Percentiles rank a stretch among this genome's conserved stretches.
Conservation (phyloP, 2,113 vertebrate genomes). For the Peromyscus californicus region DNA sequence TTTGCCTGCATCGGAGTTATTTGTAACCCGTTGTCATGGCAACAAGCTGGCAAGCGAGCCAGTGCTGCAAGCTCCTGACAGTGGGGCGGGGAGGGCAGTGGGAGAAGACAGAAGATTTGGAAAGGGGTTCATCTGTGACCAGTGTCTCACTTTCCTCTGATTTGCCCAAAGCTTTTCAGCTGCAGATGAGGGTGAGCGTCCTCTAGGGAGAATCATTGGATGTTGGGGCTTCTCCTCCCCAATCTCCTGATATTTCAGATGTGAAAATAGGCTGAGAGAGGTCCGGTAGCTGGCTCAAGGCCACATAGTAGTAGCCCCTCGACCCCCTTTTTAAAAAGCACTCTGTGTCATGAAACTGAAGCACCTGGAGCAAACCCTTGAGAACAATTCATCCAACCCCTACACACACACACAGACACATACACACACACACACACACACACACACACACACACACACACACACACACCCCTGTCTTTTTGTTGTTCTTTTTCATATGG, state of each 20-base stretch:
- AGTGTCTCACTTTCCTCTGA: constrained; percentile 58
- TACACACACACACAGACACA: neutral
- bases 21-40: constrained; percentile 82
- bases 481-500: neutral
- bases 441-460: neutral
- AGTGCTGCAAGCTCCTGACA: constrained; percentile 76
- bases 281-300: constrained; percentile 58
- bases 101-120: constrained; percentile 73
- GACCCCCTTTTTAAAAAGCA: neutral
- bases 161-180: constrained; percentile 69
- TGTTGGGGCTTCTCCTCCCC: constrained; percentile 16
- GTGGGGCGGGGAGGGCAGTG: constrained; percentile 77
- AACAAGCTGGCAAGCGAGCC: constrained; percentile 76
- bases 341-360: constrained; percentile 21
- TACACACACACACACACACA: neutral
- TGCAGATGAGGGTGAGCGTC: constrained; percentile 44
- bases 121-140: constrained; percentile 70
- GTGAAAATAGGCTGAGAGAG: constrained; percentile 60
- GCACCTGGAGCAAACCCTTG: neutral
- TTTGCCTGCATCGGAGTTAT: constrained; percentile 80
- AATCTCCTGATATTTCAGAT: constrained; percentile 58
- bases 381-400: constrained; percentile 16
- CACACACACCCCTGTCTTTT: neutral
- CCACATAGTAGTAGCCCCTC: constrained; percentile 12
- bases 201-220: constrained; percentile 52